Base-by-base conservation (phyloP, 1,140 invertebrate genomes). In the Zaprionus ghesquierei region DNA sequence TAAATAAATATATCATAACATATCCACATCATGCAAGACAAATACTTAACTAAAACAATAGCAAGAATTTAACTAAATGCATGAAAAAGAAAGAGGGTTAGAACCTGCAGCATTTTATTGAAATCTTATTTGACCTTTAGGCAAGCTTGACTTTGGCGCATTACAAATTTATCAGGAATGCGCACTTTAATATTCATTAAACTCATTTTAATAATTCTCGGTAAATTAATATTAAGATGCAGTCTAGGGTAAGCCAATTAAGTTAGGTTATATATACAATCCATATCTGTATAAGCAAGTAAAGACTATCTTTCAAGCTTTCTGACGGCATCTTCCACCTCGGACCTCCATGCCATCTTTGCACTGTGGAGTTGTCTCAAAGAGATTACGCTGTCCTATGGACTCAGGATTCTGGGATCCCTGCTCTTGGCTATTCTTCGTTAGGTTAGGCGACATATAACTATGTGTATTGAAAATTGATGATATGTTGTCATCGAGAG, bases 391-490 rank as follows among this genome's bases (percentile, higher is more conserved):
- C 44, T 66, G 15, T 15, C 29, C 46, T 5, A 80, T 49, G 1
- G 35, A 64, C 9, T 75, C 41, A 15, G 60, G 54, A n/a, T 85
- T 77, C n/a, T 69, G 61, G 29, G 65, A 51, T 13, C 51, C 29
- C 22, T 63, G 55, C 49, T 51, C 44, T 15, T 51, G 18, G 49
- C 8, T 20, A 1, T 5, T 29, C 3, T 33, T 31, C 1, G 1
- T 41, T 6, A 74, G 35, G 4, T 15, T 29, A 1, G 77, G 49
- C 2, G 73, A 54, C n/a, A 77, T 3, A 18, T 61, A 84, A 1
- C 70, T 64, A 0, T 75, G 41, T 5, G 78, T 87, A 4, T 72
- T 81, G 18, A 86, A 86, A 12, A 86, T 75, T 3, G 74, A 38
- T 0, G 25, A 29, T n/a, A 87, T 51, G 12, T 51, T 65, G 23